phyloP scores from a whole-genome alignment of 2,113 vertebrate species.

The Cephalopholis sonnerati region DNA sequence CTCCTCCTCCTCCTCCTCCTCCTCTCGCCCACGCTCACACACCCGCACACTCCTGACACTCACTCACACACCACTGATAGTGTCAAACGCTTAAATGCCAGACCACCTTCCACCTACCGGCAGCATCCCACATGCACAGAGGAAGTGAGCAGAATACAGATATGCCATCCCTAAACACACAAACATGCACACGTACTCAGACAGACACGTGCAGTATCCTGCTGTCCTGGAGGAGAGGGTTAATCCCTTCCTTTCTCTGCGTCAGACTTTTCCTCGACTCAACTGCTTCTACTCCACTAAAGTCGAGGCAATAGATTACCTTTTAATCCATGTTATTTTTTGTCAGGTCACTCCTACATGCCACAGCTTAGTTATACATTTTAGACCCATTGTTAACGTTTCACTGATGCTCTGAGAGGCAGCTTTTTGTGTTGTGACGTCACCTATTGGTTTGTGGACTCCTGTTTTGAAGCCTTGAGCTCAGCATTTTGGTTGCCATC shows the following conservation, averaged over 20 bases:
- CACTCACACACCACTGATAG: slow-evolving; percentile 56
- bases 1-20: slow-evolving; percentile 1
- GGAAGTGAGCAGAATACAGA: slow-evolving; percentile 69
- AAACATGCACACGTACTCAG: slow-evolving; percentile 21
- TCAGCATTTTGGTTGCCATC: too few relatives aligned
- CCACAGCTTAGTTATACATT: slow-evolving; percentile 37
- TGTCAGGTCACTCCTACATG: slow-evolving; percentile 25
- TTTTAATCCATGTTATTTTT: slow-evolving; percentile 55
- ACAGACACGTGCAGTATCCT: slow-evolving; percentile 27
- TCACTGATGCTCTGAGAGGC: slow-evolving; percentile 1
- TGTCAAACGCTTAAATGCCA: slow-evolving; percentile 77
- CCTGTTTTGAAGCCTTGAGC: too few relatives aligned
- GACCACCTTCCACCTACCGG: slow-evolving; percentile 69
- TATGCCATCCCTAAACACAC: slow-evolving; percentile 16
- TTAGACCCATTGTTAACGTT: slow-evolving; percentile 40
- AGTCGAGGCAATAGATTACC: slow-evolving; percentile 57
- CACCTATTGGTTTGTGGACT: too few relatives aligned
- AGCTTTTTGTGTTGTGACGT: neutral
- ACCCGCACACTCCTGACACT: slow-evolving; percentile 48
- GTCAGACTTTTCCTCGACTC: slow-evolving; percentile 11
- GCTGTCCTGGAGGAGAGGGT: slow-evolving; percentile 35
- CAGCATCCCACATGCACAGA: slow-evolving; percentile 58
- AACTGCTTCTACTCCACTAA: slow-evolving; percentile 21
- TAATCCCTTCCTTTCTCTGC: slow-evolving; percentile 44
- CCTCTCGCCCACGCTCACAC: slow-evolving; percentile 33